phyloP scores from a whole-genome alignment of 1,140 invertebrate genomes.

The Drosophila azteca region DNA sequence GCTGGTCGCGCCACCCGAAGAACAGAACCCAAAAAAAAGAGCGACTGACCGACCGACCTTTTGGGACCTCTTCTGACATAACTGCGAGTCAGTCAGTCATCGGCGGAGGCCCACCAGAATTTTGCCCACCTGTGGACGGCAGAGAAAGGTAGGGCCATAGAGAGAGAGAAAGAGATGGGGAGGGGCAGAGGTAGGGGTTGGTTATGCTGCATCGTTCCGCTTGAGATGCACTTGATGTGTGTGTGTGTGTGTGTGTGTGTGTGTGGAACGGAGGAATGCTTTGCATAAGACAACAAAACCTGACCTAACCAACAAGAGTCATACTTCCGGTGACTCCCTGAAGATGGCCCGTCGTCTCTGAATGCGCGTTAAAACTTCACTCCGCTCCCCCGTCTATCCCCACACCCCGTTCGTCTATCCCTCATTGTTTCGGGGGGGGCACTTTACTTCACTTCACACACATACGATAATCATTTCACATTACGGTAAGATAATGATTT shows the following conservation, averaged over 20 bases:
- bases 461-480: constrained; percentile 77
- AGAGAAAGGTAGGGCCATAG: constrained; percentile 2
- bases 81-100: constrained; percentile 69
- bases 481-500: constrained; percentile 81
- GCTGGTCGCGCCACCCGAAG: too few relatives aligned
- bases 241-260: too few relatives aligned
- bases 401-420: too few relatives aligned
- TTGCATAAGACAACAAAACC: constrained; percentile 62
- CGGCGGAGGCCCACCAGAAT: constrained; percentile 53
- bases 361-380: constrained; percentile 39
- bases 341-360: constrained; percentile 6
- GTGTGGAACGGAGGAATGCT: constrained; percentile 37
- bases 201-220: constrained; percentile 66
- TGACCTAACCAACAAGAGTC: constrained; percentile 60
- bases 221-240: constrained; percentile 58
- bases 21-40: constrained; percentile 27
- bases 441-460: constrained; percentile 68
- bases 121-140: constrained; percentile 18
- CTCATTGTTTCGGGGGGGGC: constrained; percentile 52
- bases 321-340: constrained; percentile 19
- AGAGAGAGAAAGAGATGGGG: background rate
- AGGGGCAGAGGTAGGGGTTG: background rate
- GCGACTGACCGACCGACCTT: constrained; percentile 15
- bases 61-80: constrained; percentile 55
- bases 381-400: background rate